Percentiles rank a stretch among this genome's conserved stretches.
These are phyloP conservation scores for Dilophus febrilis DNA, from an alignment of 2,888 invertebrate species.

Conservation along the genomic window DNA sequence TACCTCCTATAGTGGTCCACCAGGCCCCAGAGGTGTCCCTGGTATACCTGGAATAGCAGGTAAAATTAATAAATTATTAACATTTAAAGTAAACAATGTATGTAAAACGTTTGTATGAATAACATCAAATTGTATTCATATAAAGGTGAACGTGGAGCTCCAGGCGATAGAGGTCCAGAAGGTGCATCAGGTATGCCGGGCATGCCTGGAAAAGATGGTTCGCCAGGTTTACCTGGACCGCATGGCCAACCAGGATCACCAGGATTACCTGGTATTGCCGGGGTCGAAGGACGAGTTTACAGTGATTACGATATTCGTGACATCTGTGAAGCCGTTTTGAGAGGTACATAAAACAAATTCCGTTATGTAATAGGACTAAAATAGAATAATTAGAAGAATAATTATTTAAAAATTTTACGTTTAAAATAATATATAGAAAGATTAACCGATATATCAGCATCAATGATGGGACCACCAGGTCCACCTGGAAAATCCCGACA, in stretches of 20 bases:
- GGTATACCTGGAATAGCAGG: constrained; percentile 44
- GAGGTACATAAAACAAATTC: constrained; percentile 42
- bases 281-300: constrained; percentile 26
- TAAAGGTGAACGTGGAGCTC: constrained; percentile 41
- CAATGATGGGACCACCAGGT: constrained; percentile 45
- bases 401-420: background rate
- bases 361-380: too few species aligned
- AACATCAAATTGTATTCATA: background rate
- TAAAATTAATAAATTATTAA: too few species aligned
- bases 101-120: background rate
- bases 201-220: background rate
- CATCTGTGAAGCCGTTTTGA: constrained; percentile 60
- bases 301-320: constrained; percentile 60
- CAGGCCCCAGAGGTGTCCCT: constrained; percentile 39
- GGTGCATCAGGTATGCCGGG: constrained; percentile 8
- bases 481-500: constrained; percentile 35
- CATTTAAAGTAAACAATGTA: background rate
- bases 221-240: constrained; percentile 7
- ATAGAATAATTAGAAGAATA: background rate
- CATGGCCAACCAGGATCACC: constrained; percentile 12
- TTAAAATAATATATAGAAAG: constrained; percentile 46
- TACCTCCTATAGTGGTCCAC: background rate
- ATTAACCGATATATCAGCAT: constrained; percentile 47
- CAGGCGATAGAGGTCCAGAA: constrained; percentile 14
- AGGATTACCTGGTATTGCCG: constrained; percentile 22